Percentiles rank a stretch among this genome's conserved stretches.
phyloP scores from a whole-genome alignment of 2,888 invertebrate genomes.

The Harpagoxenus sublaevis region DNA sequence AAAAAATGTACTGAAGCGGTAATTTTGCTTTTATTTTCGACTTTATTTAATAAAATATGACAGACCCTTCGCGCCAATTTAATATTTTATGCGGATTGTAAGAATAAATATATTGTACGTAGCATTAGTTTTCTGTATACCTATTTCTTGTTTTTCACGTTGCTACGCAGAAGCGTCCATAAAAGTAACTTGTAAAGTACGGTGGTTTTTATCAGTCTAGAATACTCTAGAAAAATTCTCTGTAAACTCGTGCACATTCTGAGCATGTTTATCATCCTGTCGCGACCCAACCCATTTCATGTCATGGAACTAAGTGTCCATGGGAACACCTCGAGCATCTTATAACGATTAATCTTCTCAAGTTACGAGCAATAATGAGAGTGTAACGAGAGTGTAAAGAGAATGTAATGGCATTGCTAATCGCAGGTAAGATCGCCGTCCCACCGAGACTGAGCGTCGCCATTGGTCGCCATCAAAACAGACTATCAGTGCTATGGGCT shows the following conservation, averaged over 20 bases:
- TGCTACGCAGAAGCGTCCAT: background rate
- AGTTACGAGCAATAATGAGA: constrained; percentile 7
- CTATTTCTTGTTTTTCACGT: background rate
- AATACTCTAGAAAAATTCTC: constrained; percentile 6
- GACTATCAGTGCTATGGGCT: background rate
- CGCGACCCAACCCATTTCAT: background rate
- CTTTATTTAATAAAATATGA: background rate
- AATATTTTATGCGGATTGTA: background rate
- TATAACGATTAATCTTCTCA: constrained; percentile 30
- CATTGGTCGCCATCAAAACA: background rate
- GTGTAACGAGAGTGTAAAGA: background rate
- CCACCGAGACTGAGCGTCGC: background rate
- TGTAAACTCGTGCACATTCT: background rate
- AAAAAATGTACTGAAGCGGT: background rate
- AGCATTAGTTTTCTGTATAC: background rate
- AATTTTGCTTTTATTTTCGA: background rate
- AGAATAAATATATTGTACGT: background rate
- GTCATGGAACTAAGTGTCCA: constrained; percentile 13
- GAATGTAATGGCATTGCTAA: background rate
- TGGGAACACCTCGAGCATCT: constrained; percentile 13
- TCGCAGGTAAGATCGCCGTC: background rate
- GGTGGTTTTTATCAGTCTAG: background rate
- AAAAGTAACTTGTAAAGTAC: constrained; percentile 11
- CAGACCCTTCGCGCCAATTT: background rate
- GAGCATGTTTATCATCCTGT: constrained; percentile 25